Conservation (phyloP, 2,888 invertebrate genomes). For the Drosophila robusta region DNA sequence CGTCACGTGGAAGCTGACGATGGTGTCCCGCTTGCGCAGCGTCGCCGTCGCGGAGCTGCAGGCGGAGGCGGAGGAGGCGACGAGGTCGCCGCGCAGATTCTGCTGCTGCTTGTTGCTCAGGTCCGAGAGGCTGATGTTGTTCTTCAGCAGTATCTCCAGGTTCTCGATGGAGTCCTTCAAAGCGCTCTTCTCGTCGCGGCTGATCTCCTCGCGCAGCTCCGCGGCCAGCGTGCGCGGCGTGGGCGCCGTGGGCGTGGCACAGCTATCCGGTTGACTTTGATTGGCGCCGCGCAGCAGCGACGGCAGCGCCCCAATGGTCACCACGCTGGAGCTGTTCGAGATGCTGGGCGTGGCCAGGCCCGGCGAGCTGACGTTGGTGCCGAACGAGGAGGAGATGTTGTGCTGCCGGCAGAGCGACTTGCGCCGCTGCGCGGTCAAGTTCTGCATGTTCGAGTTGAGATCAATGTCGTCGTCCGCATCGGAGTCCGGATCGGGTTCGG, state of each 20-base stretch:
- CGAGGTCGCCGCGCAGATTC: constrained; percentile 76
- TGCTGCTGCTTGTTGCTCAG: constrained; percentile 84
- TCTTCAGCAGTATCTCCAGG: constrained; percentile 84
- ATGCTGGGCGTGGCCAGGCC: constrained; percentile 82
- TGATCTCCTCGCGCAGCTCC: constrained; percentile 81
- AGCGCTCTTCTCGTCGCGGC: constrained; percentile 71
- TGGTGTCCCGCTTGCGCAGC: constrained; percentile 75
- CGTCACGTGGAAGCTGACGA: constrained; percentile 76
- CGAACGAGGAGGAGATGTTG: constrained; percentile 84
- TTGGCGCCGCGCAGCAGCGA: constrained; percentile 58
- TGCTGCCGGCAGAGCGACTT: constrained; percentile 85
- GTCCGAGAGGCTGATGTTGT: constrained; percentile 85
- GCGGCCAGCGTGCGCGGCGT: constrained; percentile 72
- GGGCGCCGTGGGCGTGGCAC: constrained; percentile 58
- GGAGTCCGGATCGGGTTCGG: not conserved
- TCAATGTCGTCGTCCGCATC: constrained; percentile 82
- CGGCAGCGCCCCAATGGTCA: constrained; percentile 76
- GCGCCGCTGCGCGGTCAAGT: constrained; percentile 83
- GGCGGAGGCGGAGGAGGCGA: constrained; percentile 20
- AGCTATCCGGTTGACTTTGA: constrained; percentile 34
- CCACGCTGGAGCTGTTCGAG: constrained; percentile 83
- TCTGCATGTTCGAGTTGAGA: constrained; percentile 83
- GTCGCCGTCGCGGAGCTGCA: constrained; percentile 72
- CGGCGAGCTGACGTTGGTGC: constrained; percentile 82
- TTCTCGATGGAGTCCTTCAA: constrained; percentile 85